Base-by-base conservation (phyloP, 2,888 invertebrate species). In the Pandemis heparana region DNA sequence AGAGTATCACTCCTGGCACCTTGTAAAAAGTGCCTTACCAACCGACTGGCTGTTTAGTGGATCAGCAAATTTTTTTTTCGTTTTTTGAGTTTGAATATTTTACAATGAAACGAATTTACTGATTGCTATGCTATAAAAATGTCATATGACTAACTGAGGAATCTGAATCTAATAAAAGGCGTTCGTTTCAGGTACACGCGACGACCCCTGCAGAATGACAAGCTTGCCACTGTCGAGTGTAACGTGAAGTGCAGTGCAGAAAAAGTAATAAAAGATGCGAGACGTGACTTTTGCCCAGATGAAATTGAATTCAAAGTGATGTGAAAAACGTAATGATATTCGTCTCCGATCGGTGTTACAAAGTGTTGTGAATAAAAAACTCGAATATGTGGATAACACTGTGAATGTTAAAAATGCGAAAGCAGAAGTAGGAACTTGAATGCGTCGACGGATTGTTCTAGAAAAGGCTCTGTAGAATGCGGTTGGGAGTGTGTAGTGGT, bases 401-500 rank as follows among this genome's bases (percentile, higher is more conserved):
- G 64, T 62, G 61, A 32, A 53, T 59, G 38, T 39, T 56, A 68
- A 62, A 63, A 76, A 81, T 81, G 81, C 80, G 79, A 84, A 77
- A 77, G 76, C 77, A 64, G 48, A 48, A 53, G 59, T 63, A 12
- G 62, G 51, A 68, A 63, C 73, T 69, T 60, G 65, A 14, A 67
- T 16, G 46, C 23, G 23, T 43, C 7, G 71, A 70, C 5, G 14
- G 65, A 14, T 63, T 69, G 64, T 70, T 60, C 48, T 64, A 51
- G 14, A 60, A 61, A 70, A 65, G 63, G 71, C 46, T 66, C 60
- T 62, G 67, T 76, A 63, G 43, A 70, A 53, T 68, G 68, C 75
- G 79, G 48, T 63, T 59, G 32, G 74, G 77, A 77, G 79, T 76
- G 75, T 77, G 81, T 78, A 79, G 79, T 69, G 74, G 60, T 67